Evolutionary conservation across 2,797 vertebrate genomes (phyloP), one percentile per base, ranked within the genome.

Genomic region (Falco rusticolus): DNA sequence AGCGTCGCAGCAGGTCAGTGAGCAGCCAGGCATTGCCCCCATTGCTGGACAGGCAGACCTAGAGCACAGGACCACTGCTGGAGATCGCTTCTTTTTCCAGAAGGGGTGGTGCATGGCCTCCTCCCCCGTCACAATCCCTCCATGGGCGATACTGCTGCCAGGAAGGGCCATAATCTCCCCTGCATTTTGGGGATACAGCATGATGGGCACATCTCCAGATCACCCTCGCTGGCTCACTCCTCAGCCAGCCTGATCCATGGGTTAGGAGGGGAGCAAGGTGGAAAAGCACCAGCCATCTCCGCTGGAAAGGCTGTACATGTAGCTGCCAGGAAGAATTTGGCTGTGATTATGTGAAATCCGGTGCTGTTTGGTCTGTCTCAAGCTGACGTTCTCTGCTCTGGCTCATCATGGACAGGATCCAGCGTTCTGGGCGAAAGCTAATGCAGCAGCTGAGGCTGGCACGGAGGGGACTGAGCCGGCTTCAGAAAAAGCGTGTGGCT

Each of bases 401-500:
- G 76, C 83, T 86, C 69, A 43, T 77, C 3, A 0, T 81, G 87
- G 71, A 80, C 71, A 83, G 66, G 72, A 88, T 92, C 76, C 0
- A 9, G 69, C 24, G 5, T 74, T 76, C 82, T 84, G 81, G 50
- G 28, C 0, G 0, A 85, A 84, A 78, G 86, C 1, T 0, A 95
- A 39, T 0, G 1, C 75, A 83, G 84, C 92, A 88, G 88, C 89
- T 81, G 84, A 96, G 88, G 79, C 87, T 91, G 90, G 89, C 85
- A 79, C 5, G 4, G 91, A 74, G 94, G 69, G 39, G 87, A 85
- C 85, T 54, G 56, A 93, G 78, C 84, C 5, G 5, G 43, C 90
- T 96, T 90, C 87, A 94, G 94, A 77, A 96, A 96, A 93, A 89
- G 66, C 75, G 29, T 89, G 91, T 87, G 80, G 92, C 90, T 97